phyloP scores from a whole-genome alignment of 37 sponge, comb jelly and placozoan genomes.

The Crambe crambe region DNA sequence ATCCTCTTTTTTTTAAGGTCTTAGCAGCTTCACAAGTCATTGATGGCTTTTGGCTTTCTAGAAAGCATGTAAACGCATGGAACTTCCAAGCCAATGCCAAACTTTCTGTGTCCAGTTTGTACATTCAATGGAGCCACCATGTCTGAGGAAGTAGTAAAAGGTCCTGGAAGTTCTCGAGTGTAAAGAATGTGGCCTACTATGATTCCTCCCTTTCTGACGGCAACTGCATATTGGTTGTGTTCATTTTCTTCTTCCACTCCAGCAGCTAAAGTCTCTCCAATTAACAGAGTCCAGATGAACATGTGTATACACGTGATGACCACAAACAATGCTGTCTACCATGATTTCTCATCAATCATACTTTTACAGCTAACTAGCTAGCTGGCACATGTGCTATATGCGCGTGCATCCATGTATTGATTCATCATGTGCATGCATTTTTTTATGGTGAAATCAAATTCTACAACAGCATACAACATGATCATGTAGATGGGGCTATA shows the following conservation, averaged over 20 bases:
- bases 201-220: constrained; percentile 8
- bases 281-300: constrained; percentile 24
- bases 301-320: constrained; percentile 36
- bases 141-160: constrained; percentile 42
- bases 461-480: too few relatives aligned
- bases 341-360: background rate
- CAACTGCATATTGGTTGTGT: constrained; percentile 35
- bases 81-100: constrained; percentile 42
- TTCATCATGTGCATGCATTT: too few relatives aligned
- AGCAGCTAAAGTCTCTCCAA: constrained; percentile 23
- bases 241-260: constrained; percentile 30
- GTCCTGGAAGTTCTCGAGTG: constrained; percentile 11
- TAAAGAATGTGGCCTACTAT: constrained; percentile 43
- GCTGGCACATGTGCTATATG: background rate
- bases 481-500: too few relatives aligned
- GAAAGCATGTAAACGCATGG: constrained; percentile 26
- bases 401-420: background rate
- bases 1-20: too few relatives aligned
- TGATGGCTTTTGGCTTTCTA: constrained; percentile 24
- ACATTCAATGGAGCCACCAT: constrained; percentile 25
- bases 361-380: background rate
- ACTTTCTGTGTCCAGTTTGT: constrained; percentile 43
- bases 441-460: too few relatives aligned
- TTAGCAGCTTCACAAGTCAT: constrained; percentile 1
- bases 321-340: constrained; percentile 12